Evolutionary conservation across 2,888 invertebrate genomes (phyloP), one percentile per base, ranked within the genome.

Genomic region (Brachyptera putata): DNA sequence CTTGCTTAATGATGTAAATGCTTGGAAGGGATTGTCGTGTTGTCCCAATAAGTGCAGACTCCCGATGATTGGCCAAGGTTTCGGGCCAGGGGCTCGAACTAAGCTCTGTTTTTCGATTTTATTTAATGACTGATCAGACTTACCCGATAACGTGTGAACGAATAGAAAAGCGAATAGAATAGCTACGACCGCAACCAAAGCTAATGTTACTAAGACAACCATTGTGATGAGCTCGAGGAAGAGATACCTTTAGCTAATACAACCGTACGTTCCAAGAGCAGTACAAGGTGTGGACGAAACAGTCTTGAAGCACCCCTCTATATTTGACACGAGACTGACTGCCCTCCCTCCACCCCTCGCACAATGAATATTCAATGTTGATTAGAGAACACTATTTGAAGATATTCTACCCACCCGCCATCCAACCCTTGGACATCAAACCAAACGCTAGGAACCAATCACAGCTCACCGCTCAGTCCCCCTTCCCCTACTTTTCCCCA

Each of bases 61-160:
- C 16, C 90, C 90, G 61, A 90, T 75, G 0, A 90, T 66, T 0
- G 90, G 90, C 75, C 79, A 80, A 13, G 85, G 80, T 16, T 73
- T 70, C 0, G 89, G 88, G 0, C 89, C 89, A 41, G 87, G 86
- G 11, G 85, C 81, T 64, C 76, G 53, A 21, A 30, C 16, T 36
- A 36, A 34, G 18, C 21, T 18, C 24, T 46, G 46, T 24, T 46
- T 46, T 11, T 46, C 46, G n/a, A 46, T 46, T 16, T 41, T 41
- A 41, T 41, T 21, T 14, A 41, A 13, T 21, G 41, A 18, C 21
- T 46, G 21, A n/a, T 53, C 53, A 14, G 34, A 18, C 18, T 34
- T 34, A 3, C 5, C 16, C 21, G 34, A 34, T 13, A 22, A 18
- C 22, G 18, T 34, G 34, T 30, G 22, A 11, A 53, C 36, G 36